Conservation (phyloP, 2,113 vertebrate genomes). For the Chloebia gouldiae region DNA sequence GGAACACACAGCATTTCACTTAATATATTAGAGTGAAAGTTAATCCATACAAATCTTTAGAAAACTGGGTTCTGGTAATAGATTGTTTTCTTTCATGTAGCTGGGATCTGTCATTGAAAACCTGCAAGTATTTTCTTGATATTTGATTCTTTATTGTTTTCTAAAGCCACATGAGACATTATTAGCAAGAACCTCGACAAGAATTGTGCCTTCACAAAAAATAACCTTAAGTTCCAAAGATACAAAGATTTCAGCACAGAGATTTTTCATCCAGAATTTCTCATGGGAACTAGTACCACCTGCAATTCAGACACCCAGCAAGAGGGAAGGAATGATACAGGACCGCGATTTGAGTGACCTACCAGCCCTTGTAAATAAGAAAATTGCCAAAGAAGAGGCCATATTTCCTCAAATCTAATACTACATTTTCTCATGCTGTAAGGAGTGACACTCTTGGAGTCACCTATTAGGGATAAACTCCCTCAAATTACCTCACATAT, state of each 20-base stretch:
- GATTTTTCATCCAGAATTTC: not conserved
- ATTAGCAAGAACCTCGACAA: not conserved
- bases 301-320: not conserved
- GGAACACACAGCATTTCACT: not conserved
- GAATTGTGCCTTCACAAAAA: not conserved
- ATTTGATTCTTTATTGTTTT: not conserved
- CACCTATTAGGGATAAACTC: constrained; percentile 11
- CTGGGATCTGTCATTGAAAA: not conserved
- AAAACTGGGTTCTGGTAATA: not conserved
- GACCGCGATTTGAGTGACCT: not conserved
- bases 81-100: not conserved
- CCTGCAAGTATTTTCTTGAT: not conserved
- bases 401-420: not conserved
- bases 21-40: not conserved
- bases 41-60: not conserved
- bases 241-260: not conserved
- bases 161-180: not conserved
- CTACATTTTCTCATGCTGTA: not conserved
- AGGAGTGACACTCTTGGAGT: not conserved
- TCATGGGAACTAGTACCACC: not conserved
- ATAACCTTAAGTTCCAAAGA: not conserved
- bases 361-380: not conserved
- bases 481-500: not conserved
- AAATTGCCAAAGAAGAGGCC: not conserved
- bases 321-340: not conserved